These are phyloP conservation scores for Phymastichus coffea DNA, from an alignment of 1,140 invertebrate genomes.

Conservation along the genomic window DNA sequence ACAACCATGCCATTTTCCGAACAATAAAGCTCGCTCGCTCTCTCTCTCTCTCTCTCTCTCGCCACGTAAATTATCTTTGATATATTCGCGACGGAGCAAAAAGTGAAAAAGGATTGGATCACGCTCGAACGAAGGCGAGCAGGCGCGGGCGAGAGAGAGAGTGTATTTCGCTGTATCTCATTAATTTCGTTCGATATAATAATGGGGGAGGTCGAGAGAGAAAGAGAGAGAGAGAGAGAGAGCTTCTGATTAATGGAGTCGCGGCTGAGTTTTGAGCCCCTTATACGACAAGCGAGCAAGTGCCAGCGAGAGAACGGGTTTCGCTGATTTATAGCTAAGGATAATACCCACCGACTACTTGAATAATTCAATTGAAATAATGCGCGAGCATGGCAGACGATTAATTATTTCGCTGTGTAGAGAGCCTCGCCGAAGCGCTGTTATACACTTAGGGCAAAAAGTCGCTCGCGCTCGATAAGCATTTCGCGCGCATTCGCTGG, in stretches of 20 bases:
- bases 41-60: too few species aligned
- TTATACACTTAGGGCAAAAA: background rate
- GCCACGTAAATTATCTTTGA: too few species aligned
- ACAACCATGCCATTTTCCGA: too few species aligned
- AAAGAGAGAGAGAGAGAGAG: conserved; percentile 28
- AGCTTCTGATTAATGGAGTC: conserved; percentile 53
- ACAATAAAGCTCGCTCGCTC: too few species aligned
- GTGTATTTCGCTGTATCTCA: conserved; percentile 58
- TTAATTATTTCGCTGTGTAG: conserved; percentile 22
- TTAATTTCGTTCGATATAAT: conserved; percentile 59
- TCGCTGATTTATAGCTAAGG: conserved; percentile 44
- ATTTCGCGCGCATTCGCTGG: conserved; percentile 5
- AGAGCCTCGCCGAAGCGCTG: background rate
- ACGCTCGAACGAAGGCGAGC: too few species aligned
- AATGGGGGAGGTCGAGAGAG: conserved; percentile 35
- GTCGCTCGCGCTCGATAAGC: conserved; percentile 1
- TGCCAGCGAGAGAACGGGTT: conserved; percentile 3
- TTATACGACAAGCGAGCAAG: background rate
- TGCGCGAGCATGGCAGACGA: conserved; percentile 15
- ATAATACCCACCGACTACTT: conserved; percentile 41
- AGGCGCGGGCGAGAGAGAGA: conserved; percentile 35
- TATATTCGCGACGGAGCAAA: too few species aligned
- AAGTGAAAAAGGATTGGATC: too few species aligned
- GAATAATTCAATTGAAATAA: conserved; percentile 47
- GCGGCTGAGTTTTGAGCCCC: conserved; percentile 43